phyloP scores from a whole-genome alignment of 1,140 invertebrate genomes.

The Hyphantria cunea region DNA sequence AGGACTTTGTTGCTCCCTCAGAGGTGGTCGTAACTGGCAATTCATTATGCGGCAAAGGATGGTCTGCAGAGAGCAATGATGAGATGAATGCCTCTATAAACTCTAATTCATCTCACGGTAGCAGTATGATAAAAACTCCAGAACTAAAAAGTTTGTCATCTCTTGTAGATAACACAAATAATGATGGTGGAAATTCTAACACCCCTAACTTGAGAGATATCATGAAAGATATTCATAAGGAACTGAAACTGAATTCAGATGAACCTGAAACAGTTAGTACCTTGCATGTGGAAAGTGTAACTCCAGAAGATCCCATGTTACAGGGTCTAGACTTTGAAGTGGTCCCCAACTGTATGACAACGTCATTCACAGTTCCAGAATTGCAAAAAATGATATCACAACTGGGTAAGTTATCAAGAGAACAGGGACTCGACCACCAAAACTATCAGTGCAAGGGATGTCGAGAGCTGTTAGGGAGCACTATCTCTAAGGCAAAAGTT shows the following conservation, averaged over 20 bases:
- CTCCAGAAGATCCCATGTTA: constrained; percentile 72
- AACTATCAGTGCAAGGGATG: constrained; percentile 94
- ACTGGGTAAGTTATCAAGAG: constrained; percentile 87
- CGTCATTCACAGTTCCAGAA: constrained; percentile 80
- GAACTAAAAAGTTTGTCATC: constrained; percentile 79
- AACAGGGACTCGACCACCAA: constrained; percentile 93
- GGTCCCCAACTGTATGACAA: constrained; percentile 72
- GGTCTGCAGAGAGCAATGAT: constrained; percentile 85
- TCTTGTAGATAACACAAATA: constrained; percentile 79
- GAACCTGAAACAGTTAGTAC: constrained; percentile 52
- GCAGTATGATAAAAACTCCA: constrained; percentile 75
- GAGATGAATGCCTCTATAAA: constrained; percentile 67
- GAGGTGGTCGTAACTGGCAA: constrained; percentile 82
- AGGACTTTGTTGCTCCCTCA: constrained; percentile 54
- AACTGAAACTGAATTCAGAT: constrained; percentile 69
- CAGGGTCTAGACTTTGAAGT: constrained; percentile 83
- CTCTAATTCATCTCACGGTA: constrained; percentile 76
- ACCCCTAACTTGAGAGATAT: constrained; percentile 85
- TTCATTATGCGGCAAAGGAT: constrained; percentile 85
- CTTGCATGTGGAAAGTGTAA: constrained; percentile 44
- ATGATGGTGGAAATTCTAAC: constrained; percentile 75
- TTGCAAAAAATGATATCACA: constrained; percentile 85
- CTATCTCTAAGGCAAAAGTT: constrained; percentile 88
- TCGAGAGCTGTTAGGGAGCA: constrained; percentile 89
- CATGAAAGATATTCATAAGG: constrained; percentile 80